These are phyloP conservation scores for Thamnophis elegans DNA, from an alignment of 2,797 vertebrate genomes.

Conservation along the genomic window DNA sequence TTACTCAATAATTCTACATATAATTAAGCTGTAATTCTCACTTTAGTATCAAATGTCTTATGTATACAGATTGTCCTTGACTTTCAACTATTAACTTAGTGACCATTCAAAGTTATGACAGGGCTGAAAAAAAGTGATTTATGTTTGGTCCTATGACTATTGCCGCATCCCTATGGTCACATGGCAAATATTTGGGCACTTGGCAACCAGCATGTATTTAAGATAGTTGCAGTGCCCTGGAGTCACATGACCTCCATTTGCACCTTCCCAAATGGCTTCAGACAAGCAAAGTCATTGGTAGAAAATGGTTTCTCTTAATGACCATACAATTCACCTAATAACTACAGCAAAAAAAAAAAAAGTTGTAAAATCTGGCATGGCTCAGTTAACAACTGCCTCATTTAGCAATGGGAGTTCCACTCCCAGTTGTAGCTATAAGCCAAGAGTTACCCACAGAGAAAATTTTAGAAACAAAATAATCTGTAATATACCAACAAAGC, in stretches of 20 bases:
- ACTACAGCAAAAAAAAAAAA: neutral
- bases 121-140: neutral
- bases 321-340: neutral
- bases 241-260: neutral
- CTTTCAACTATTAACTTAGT: neutral
- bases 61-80: neutral
- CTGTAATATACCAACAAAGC: neutral
- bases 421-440: neutral
- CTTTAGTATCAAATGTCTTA: neutral
- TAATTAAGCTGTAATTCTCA: neutral
- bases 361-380: neutral
- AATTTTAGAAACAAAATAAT: neutral
- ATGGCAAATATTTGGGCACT: neutral
- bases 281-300: neutral
- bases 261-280: neutral
- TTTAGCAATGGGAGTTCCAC: neutral
- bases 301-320: neutral
- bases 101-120: accelerated
- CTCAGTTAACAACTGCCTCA: neutral
- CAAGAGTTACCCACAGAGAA: neutral
- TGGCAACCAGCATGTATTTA: neutral
- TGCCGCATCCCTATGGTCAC: neutral
- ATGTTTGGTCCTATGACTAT: neutral
- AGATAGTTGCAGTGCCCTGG: neutral
- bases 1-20: neutral